Percentiles rank a stretch among this genome's conserved stretches.
Conservation (phyloP, 2,888 invertebrate species). For the Scelioninae gen. 1 region DNA sequence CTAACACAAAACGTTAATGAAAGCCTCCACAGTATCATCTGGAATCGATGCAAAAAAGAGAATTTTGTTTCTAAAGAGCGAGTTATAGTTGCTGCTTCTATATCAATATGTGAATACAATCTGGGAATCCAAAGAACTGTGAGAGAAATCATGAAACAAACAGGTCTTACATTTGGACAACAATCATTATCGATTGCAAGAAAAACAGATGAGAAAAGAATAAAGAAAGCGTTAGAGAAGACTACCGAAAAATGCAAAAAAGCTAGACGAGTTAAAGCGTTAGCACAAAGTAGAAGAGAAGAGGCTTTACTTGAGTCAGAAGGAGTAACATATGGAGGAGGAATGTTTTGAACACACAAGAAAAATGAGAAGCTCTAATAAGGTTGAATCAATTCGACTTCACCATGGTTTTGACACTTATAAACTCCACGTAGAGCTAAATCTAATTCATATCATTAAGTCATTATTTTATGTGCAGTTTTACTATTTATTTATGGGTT, state of each 20-base stretch:
- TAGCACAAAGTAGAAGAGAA: conserved; percentile 38
- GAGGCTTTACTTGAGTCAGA: conserved; percentile 18
- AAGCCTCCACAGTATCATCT: conserved; percentile 48
- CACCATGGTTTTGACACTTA: neutral
- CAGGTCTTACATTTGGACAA: conserved; percentile 6
- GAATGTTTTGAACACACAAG: conserved; percentile 23
- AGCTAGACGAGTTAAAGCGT: conserved; percentile 23
- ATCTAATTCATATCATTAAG: neutral
- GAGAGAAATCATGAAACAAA: conserved; percentile 14
- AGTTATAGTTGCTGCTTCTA: conserved; percentile 21
- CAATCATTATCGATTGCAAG: conserved; percentile 15
- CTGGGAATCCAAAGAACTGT: conserved; percentile 13
- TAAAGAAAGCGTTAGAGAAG: conserved; percentile 19
- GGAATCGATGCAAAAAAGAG: conserved; percentile 16
- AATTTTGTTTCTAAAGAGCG: conserved; percentile 12
- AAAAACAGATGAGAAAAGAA: conserved; percentile 18
- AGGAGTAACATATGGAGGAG: conserved; percentile 32
- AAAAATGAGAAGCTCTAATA: neutral
- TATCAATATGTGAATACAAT: conserved; percentile 26
- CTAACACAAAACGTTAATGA: conserved; percentile 63
- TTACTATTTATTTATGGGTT: neutral
- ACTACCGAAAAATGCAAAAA: conserved; percentile 18
- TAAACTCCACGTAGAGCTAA: neutral
- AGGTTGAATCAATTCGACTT: neutral
- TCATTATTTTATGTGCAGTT: neutral